Percentiles rank a stretch among this genome's conserved stretches.
phyloP scores from a whole-genome alignment of 2,797 vertebrate genomes.

The Acipenser ruthenus region DNA sequence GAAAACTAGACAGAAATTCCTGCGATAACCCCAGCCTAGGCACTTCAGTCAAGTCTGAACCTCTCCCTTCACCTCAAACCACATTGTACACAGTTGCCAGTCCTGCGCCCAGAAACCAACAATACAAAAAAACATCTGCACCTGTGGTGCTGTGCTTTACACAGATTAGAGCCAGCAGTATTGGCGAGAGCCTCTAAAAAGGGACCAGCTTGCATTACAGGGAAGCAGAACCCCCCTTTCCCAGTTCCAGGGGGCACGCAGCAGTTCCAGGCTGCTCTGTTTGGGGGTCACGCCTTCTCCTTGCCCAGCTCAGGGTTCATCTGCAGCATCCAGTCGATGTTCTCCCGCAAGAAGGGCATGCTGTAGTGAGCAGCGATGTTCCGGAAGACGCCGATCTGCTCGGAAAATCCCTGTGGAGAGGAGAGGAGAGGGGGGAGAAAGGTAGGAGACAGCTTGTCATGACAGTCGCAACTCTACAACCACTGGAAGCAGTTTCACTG shows the following conservation, averaged over 20 bases:
- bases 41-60: too few relatives aligned
- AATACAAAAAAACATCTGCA: too few relatives aligned
- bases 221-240: neutral
- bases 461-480: neutral
- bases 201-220: neutral
- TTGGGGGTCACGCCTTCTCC: conserved; percentile 2
- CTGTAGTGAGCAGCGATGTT: conserved; percentile 81
- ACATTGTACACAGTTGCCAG: too few relatives aligned
- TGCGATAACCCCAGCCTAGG: too few relatives aligned
- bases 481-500: neutral
- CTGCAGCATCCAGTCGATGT: conserved; percentile 75
- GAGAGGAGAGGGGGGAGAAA: neutral
- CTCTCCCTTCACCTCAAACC: too few relatives aligned
- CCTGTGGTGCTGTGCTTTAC: too few relatives aligned
- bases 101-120: too few relatives aligned
- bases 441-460: neutral
- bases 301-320: conserved; percentile 59
- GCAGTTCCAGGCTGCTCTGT: neutral
- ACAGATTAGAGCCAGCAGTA: too few relatives aligned
- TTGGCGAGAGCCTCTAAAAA: too few relatives aligned
- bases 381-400: conserved; percentile 73
- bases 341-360: conserved; percentile 83
- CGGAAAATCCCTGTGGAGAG: conserved; percentile 67
- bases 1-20: too few relatives aligned
- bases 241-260: neutral